phyloP scores from a whole-genome alignment of 2,797 vertebrate genomes.

The Antrozous pallidus region DNA sequence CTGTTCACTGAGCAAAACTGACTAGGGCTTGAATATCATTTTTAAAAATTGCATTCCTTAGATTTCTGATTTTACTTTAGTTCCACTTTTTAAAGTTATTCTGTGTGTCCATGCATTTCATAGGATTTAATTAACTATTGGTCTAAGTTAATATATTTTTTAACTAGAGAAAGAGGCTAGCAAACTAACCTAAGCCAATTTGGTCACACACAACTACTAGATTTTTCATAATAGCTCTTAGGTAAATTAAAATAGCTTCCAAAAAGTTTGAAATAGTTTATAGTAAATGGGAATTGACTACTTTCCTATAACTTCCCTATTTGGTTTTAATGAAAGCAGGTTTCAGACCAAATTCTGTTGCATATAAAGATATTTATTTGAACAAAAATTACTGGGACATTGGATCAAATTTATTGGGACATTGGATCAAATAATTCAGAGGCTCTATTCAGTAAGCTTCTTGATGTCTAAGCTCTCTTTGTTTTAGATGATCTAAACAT shows the following conservation, averaged over 20 bases:
- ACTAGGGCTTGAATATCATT: neutral
- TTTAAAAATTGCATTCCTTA: neutral
- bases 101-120: neutral
- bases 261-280: neutral
- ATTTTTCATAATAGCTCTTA: neutral
- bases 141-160: neutral
- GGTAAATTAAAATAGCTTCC: neutral
- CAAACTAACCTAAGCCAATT: neutral
- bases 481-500: neutral
- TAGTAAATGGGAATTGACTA: neutral
- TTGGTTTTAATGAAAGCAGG: constrained; percentile 18
- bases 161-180: neutral
- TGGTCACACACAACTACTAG: neutral
- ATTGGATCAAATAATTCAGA: neutral
- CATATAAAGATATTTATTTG: neutral
- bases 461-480: neutral
- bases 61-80: constrained; percentile 27
- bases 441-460: neutral
- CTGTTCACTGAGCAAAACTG: too few relatives aligned
- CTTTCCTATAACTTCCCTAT: neutral
- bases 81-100: constrained; percentile 32
- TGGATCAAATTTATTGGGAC: neutral
- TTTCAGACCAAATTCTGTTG: constrained; percentile 3
- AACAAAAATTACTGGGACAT: neutral
- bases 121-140: neutral